These are phyloP conservation scores for Pipistrellus nathusii DNA, from an alignment of 2,797 vertebrate species.

Conservation along the genomic window DNA sequence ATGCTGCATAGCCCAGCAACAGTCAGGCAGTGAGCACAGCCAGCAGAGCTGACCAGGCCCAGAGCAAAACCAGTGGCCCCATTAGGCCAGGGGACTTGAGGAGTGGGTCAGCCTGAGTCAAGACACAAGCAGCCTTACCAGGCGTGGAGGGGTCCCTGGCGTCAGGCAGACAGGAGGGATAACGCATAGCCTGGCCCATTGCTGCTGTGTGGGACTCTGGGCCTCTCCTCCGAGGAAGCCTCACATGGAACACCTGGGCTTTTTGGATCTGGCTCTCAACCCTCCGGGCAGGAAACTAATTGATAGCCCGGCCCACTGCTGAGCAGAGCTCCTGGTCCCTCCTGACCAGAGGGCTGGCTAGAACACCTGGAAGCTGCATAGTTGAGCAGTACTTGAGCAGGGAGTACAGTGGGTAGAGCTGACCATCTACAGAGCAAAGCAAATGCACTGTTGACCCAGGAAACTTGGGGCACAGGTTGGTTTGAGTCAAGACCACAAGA, in stretches of 20 bases:
- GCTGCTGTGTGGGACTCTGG: not conserved
- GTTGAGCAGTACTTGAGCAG: not conserved
- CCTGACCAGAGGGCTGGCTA: not conserved
- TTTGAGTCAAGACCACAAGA: not conserved
- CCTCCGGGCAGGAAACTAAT: not conserved
- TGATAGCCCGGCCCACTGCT: rapidly evolving
- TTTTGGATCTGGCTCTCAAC: not conserved
- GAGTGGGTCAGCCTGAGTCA: not conserved
- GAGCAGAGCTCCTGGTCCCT: not conserved
- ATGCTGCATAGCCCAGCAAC: not conserved
- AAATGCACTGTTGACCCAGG: not conserved
- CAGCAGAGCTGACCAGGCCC: not conserved
- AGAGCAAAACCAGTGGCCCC: not conserved
- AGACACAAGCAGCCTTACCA: not conserved
- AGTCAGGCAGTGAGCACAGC: not conserved
- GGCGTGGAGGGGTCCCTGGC: not conserved
- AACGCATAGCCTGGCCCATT: not conserved
- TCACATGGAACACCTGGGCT: not conserved
- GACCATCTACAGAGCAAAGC: not conserved
- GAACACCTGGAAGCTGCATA: too few species aligned
- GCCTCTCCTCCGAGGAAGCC: not conserved
- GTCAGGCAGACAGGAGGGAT: not conserved
- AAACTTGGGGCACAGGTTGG: not conserved
- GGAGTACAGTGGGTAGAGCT: not conserved
- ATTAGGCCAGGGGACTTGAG: not conserved